Conservation (phyloP, 2,888 invertebrate genomes). For the Synanthedon vespiformis region DNA sequence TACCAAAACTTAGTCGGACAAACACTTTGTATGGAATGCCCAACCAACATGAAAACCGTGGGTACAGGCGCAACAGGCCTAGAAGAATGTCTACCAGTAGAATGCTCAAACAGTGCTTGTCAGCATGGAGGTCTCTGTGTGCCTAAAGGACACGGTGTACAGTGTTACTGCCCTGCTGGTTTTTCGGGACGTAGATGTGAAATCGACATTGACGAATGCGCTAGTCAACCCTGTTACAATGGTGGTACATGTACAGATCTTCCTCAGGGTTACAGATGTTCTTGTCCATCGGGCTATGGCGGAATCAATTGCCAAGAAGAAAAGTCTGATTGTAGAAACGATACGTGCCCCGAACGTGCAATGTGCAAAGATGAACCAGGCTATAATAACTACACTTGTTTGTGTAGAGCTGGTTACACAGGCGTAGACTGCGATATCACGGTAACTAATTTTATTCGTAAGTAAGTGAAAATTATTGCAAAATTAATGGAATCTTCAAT, state of each 20-base stretch:
- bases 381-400: conserved; percentile 88
- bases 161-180: conserved; percentile 94
- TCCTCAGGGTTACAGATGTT: conserved; percentile 92
- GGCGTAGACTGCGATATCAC: conserved; percentile 93
- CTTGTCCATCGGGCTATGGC: conserved; percentile 87
- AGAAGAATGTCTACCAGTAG: conserved; percentile 88
- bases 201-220: conserved; percentile 94
- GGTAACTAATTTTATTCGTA: conserved; percentile 51
- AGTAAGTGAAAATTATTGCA: neutral
- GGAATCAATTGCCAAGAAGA: conserved; percentile 97
- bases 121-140: conserved; percentile 93
- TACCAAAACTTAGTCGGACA: conserved; percentile 90
- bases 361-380: conserved; percentile 97
- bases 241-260: conserved; percentile 91
- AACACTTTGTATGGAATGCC: conserved; percentile 89
- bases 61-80: conserved; percentile 82
- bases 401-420: conserved; percentile 94
- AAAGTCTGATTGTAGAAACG: conserved; percentile 86
- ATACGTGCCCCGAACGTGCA: conserved; percentile 94
- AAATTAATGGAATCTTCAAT: neutral
- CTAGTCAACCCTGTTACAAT: conserved; percentile 93
- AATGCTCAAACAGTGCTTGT: conserved; percentile 89
- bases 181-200: conserved; percentile 95
- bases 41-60: conserved; percentile 89
- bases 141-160: conserved; percentile 88